Evolutionary conservation across 2,797 vertebrate species (phyloP).

Genomic region (Chloroceryle inda): DNA sequence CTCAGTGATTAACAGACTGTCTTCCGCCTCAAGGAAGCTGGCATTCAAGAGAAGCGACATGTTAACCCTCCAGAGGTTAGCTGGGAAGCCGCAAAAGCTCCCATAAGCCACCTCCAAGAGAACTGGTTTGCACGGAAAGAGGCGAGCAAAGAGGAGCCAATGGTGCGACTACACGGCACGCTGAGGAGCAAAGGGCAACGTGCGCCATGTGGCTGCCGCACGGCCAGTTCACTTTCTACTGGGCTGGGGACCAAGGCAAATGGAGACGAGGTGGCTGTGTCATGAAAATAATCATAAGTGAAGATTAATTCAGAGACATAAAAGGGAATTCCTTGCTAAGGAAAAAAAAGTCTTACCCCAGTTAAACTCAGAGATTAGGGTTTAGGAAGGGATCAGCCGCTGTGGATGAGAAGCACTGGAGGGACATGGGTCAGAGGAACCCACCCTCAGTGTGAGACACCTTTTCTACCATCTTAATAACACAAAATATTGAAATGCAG

Average conservation of each 20-base stretch:
- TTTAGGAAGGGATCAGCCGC: background rate
- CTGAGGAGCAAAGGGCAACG: fast-evolving
- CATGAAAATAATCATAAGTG: background rate
- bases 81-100: background rate
- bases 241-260: background rate
- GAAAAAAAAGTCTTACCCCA: background rate
- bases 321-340: background rate
- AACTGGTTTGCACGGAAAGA: background rate
- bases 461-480: background rate
- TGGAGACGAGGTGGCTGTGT: background rate
- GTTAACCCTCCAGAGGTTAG: background rate
- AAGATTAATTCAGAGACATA: background rate
- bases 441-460: background rate
- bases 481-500: background rate
- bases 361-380: background rate
- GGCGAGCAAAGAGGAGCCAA: background rate
- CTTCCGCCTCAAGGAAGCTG: background rate
- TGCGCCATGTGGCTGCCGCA: fast-evolving
- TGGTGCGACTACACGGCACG: fast-evolving
- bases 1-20: background rate
- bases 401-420: background rate
- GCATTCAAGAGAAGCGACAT: background rate
- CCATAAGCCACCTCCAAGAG: fast-evolving
- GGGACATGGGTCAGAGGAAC: background rate
- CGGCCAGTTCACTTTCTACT: fast-evolving